Evolutionary conservation across 2,113 vertebrate species (phyloP).

Genomic region (Psephotus haematonotus): DNA sequence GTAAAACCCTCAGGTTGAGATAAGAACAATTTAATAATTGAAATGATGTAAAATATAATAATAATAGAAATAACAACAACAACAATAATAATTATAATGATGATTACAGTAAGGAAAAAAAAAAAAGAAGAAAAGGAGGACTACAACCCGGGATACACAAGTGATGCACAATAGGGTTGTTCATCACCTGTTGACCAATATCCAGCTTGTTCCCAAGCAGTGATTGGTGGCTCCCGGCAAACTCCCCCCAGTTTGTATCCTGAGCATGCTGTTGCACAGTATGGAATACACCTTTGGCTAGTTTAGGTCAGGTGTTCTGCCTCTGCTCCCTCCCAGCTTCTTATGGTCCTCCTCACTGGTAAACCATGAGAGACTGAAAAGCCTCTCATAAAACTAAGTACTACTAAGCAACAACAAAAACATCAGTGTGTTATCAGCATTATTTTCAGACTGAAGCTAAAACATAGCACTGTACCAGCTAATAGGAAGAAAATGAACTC

Average conservation of each 20-base stretch:
- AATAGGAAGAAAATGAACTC: not conserved
- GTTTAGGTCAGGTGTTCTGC: not conserved
- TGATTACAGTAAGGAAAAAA: not conserved
- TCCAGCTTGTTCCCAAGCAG: not conserved
- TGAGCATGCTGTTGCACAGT: not conserved
- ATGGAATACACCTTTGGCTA: not conserved
- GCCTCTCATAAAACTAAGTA: not conserved
- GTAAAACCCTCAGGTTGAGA: not conserved
- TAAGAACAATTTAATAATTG: not conserved
- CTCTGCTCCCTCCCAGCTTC: not conserved
- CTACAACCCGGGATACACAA: not conserved
- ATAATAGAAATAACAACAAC: not conserved
- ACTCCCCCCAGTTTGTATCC: not conserved
- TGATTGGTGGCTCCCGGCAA: not conserved
- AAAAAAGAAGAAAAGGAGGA: not conserved
- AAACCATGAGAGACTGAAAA: not conserved
- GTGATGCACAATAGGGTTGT: not conserved
- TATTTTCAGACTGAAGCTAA: not conserved
- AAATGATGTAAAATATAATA: not conserved
- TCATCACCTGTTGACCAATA: not conserved
- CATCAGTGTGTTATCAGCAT: not conserved
- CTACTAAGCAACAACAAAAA: not conserved
- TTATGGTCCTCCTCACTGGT: not conserved
- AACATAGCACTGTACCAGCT: not conserved
- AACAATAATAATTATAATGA: not conserved